phyloP scores from a whole-genome alignment of 2,113 vertebrate genomes.

The Rhynchopsitta pachyrhyncha region DNA sequence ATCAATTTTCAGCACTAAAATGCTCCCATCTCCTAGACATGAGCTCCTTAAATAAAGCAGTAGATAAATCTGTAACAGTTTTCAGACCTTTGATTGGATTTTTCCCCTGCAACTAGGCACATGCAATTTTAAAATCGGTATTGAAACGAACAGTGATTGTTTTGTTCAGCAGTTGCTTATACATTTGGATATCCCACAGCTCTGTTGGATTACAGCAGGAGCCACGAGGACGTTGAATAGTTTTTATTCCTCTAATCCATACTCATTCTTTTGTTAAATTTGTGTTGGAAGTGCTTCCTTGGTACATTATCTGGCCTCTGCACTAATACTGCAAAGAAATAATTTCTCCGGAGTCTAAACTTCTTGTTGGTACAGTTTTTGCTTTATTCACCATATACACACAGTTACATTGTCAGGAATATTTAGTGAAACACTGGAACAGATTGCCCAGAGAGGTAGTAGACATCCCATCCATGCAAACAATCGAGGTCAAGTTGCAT shows the following conservation, averaged over 20 bases:
- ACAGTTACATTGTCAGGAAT: rapidly evolving
- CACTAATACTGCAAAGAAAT: not conserved
- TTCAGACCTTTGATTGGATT: not conserved
- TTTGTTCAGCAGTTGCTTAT: not conserved
- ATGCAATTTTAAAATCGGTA: not conserved
- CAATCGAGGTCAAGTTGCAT: not conserved
- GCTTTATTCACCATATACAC: not conserved
- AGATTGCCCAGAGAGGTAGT: not conserved
- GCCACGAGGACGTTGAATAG: not conserved
- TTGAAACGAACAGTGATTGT: not conserved
- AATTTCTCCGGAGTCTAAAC: not conserved
- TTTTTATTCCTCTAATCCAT: conserved; percentile 3
- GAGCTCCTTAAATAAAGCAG: not conserved
- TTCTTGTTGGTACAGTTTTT: not conserved
- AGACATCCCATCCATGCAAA: not conserved
- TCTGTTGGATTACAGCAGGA: not conserved
- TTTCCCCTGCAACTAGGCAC: not conserved
- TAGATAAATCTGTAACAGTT: not conserved
- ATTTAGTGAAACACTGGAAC: not conserved
- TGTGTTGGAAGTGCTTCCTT: not conserved
- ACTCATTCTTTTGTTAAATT: not conserved
- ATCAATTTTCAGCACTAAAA: conserved; percentile 16
- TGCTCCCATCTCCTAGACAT: not conserved
- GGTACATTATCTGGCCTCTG: not conserved
- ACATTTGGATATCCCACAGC: not conserved